Evolutionary conservation across 2,113 vertebrate species (phyloP).

Genomic region (Bagarius yarrelli): DNA sequence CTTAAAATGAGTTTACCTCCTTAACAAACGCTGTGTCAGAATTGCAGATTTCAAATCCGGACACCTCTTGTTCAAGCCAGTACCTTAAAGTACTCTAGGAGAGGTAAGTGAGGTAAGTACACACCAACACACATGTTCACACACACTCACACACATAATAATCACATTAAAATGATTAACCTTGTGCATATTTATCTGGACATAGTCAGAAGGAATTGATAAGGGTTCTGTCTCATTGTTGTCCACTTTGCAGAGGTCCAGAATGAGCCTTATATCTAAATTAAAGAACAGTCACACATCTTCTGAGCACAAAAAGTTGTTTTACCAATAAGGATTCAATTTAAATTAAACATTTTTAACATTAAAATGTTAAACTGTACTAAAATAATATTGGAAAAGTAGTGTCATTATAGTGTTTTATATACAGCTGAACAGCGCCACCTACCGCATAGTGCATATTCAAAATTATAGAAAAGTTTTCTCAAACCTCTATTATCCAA

Average conservation of each 20-base stretch:
- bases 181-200: conserved; percentile 45
- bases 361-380: background rate
- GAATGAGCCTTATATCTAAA: conserved; percentile 66
- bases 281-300: background rate
- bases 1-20: conserved; percentile 55
- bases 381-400: background rate
- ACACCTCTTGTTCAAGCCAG: conserved; percentile 69
- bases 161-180: background rate
- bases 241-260: conserved; percentile 66
- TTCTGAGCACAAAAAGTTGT: background rate
- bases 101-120: background rate
- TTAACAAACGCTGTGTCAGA: conserved; percentile 63
- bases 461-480: background rate
- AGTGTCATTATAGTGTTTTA: background rate
- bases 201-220: conserved; percentile 16
- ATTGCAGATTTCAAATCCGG: conserved; percentile 71
- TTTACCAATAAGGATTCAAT: background rate
- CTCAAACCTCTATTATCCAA: background rate
- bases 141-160: background rate
- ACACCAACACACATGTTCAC: background rate
- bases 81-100: conserved; percentile 60
- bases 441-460: conserved; percentile 16
- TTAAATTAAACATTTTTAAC: background rate
- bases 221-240: conserved; percentile 16
- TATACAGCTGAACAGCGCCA: conserved; percentile 16